Base-by-base conservation (phyloP, 2,113 vertebrate species). In the Corythaeola cristata region DNA sequence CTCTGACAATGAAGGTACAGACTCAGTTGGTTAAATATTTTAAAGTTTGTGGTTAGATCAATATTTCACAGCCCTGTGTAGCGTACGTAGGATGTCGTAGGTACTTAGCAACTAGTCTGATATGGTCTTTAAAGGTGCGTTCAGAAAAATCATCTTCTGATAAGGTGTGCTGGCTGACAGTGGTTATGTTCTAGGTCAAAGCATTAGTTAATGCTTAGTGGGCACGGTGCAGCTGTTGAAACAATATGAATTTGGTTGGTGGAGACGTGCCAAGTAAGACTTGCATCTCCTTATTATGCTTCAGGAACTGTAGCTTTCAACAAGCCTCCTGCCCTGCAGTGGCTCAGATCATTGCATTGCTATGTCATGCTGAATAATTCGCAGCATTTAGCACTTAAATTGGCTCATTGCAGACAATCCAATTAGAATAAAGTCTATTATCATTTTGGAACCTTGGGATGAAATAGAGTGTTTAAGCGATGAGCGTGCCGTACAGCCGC, bases 321-420 rank as follows among this genome's bases (percentile, higher is more conserved):
- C 97, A 97, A 98, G 97, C 98, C 97, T 97, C 88, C 97, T 98
- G 98, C 97, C 98, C 97, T 98, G 98, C 98, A 97, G 97, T 97
- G 96, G 96, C 98, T 98, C 98, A 98, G 98, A 98, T 99, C 98
- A 98, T 98, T 98, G 98, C 98, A 97, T 98, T 98, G 98, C 98
- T 98, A 98, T 98, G 98, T 98, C 98, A 98, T 97, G 98, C 98
- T 99, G 98, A 99, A 99, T 99, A 98, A 99, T 99, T 99, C 87
- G 98, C 98, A 98, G 98, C 98, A 97, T 99, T 99, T 99, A 99
- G 98, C 98, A 98, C 98, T 98, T 98, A 98, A 98, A 98, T 98
- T 98, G 98, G 98, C 97, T 98, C 97, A 98, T 98, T 98, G 98
- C 98, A 98, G 98, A 97, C 98, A 98, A 98, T 98, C 98, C 98